phyloP scores from a whole-genome alignment of 2,888 invertebrate genomes.

The Pinctada fucata region DNA sequence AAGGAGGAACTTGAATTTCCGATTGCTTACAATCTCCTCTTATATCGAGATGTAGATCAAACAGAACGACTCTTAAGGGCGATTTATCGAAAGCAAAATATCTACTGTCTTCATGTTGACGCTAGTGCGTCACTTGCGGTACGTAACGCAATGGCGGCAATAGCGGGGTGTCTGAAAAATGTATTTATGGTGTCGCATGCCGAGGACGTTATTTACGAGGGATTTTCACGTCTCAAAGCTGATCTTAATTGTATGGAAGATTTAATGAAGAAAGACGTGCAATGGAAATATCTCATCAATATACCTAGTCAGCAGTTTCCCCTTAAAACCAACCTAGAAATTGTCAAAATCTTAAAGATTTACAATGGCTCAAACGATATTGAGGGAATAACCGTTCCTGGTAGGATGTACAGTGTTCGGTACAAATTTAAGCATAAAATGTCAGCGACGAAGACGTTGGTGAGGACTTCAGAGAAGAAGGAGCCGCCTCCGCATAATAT shows the following conservation, averaged over 20 bases:
- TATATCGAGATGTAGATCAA: slow-evolving; percentile 69
- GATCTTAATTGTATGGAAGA: slow-evolving; percentile 75
- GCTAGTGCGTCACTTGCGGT: slow-evolving; percentile 52
- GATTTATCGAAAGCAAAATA: slow-evolving; percentile 72
- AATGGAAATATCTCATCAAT: slow-evolving; percentile 76
- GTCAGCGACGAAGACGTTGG: slow-evolving; percentile 35
- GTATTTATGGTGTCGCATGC: slow-evolving; percentile 71
- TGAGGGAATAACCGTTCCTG: slow-evolving; percentile 68
- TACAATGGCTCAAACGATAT: slow-evolving; percentile 76
- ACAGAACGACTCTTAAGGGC: slow-evolving; percentile 66
- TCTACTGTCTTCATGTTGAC: slow-evolving; percentile 75
- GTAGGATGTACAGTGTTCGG: slow-evolving; percentile 50
- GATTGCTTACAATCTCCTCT: slow-evolving; percentile 70
- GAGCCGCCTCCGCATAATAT: slow-evolving; percentile 55
- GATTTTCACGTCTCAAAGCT: slow-evolving; percentile 71
- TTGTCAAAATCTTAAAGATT: slow-evolving; percentile 72
- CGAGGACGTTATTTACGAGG: slow-evolving; percentile 72
- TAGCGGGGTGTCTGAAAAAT: slow-evolving; percentile 71
- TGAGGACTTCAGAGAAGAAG: slow-evolving; percentile 39
- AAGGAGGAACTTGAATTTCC: slow-evolving; percentile 65
- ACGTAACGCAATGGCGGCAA: slow-evolving; percentile 52
- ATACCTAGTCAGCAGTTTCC: slow-evolving; percentile 74
- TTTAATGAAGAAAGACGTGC: slow-evolving; percentile 47
- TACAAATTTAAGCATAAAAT: slow-evolving; percentile 47
- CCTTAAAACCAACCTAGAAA: slow-evolving; percentile 73